phyloP scores from a whole-genome alignment of 2,113 vertebrate species.

The Pycnonotus jocosus region DNA sequence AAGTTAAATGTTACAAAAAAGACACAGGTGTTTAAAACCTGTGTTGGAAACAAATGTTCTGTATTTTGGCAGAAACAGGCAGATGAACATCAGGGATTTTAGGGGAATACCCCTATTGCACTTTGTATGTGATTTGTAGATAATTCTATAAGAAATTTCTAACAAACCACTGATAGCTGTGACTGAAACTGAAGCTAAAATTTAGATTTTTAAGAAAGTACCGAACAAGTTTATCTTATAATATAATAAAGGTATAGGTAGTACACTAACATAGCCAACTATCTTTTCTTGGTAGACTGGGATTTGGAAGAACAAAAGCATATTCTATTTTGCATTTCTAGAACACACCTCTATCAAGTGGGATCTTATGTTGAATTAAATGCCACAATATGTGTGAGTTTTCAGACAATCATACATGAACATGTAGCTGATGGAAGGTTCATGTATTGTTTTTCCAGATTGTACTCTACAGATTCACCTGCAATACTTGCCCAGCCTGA shows the following conservation, averaged over 20 bases:
- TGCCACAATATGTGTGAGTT: neutral
- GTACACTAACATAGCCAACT: neutral
- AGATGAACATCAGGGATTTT: neutral
- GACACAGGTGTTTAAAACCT: neutral
- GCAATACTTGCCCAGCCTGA: neutral
- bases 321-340: neutral
- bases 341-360: neutral
- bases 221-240: neutral
- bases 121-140: neutral
- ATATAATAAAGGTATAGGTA: neutral
- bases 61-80: neutral
- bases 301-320: neutral
- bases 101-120: neutral
- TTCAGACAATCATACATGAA: neutral
- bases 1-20: neutral
- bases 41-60: neutral
- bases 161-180: accelerated
- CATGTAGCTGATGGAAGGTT: neutral
- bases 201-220: neutral
- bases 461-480: neutral
- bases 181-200: neutral
- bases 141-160: neutral
- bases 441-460: neutral
- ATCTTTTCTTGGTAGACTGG: neutral
- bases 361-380: neutral